phyloP scores from a whole-genome alignment of 1,140 invertebrate species.

The Laupala kohalensis region DNA sequence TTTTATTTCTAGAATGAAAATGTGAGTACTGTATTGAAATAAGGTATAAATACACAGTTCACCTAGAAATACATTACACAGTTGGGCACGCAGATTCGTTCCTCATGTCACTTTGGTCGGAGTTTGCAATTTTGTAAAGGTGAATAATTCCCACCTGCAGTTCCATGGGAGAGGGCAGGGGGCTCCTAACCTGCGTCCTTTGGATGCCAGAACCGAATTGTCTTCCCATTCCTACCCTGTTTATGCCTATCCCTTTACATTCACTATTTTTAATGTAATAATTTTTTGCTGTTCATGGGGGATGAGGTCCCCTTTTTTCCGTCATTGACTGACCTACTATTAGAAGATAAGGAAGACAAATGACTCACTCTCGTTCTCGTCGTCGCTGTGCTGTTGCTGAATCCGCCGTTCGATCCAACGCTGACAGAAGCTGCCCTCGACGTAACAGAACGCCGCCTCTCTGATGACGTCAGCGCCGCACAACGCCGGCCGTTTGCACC shows the following conservation, averaged over 20 bases:
- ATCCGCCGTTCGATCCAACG: conserved; percentile 44
- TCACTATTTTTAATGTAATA: not conserved
- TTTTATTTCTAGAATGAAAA: too few species aligned
- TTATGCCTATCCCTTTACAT: not conserved
- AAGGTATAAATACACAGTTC: too few species aligned
- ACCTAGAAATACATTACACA: too few species aligned
- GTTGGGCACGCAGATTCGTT: too few species aligned
- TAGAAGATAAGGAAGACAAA: not conserved
- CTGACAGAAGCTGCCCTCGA: conserved; percentile 64
- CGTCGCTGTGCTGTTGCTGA: conserved; percentile 10
- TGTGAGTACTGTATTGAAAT: too few species aligned
- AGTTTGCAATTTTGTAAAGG: too few species aligned
- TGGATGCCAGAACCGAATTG: not conserved
- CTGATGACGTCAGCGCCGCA: conserved; percentile 61
- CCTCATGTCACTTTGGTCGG: too few species aligned
- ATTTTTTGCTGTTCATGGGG: not conserved
- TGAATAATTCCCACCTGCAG: too few species aligned
- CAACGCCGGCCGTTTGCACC: conserved; percentile 55
- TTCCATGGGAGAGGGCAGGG: not conserved
- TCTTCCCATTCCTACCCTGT: not conserved
- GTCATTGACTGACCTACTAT: not conserved
- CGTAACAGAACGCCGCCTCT: conserved; percentile 73
- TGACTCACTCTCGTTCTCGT: conserved; percentile 8
- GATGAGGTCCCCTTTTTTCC: not conserved
- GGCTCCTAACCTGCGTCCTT: not conserved